phyloP scores from a whole-genome alignment of 2,797 vertebrate species.

The Sebastes cheni region DNA sequence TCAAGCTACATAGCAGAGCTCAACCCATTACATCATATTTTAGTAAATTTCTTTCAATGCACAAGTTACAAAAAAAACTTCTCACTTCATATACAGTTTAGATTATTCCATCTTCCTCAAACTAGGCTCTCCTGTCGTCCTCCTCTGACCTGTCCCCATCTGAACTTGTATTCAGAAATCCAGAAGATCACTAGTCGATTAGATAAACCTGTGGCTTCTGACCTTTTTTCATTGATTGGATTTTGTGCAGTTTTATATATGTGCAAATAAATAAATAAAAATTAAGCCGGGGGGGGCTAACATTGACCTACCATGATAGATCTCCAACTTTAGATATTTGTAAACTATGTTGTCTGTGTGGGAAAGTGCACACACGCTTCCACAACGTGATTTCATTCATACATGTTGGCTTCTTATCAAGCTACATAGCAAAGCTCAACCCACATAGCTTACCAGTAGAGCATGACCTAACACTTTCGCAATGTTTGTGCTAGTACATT shows the following conservation, averaged over 20 bases:
- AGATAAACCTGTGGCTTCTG: not conserved
- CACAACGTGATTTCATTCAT: no score
- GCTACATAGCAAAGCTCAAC: not conserved
- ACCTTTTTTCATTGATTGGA: no score
- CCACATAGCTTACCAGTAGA: no score
- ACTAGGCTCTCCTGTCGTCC: not conserved
- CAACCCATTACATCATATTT: not conserved
- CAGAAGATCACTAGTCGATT: not conserved
- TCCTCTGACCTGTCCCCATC: not conserved
- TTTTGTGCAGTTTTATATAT: no score
- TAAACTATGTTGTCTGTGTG: no score
- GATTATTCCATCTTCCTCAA: not conserved
- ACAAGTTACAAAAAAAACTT: not conserved
- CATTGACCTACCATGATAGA: no score
- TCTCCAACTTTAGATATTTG: no score
- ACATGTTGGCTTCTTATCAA: not conserved
- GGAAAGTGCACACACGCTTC: no score
- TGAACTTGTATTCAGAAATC: not conserved
- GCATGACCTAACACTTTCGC: not conserved
- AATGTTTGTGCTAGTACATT: fast-evolving
- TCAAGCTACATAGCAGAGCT: not conserved
- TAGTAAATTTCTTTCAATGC: not conserved
- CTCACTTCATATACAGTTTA: not conserved
- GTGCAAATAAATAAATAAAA: no score
- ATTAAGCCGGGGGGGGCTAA: no score